These are phyloP conservation scores for Phortica okadai DNA, from an alignment of 2,888 invertebrate species.

Conservation along the genomic window DNA sequence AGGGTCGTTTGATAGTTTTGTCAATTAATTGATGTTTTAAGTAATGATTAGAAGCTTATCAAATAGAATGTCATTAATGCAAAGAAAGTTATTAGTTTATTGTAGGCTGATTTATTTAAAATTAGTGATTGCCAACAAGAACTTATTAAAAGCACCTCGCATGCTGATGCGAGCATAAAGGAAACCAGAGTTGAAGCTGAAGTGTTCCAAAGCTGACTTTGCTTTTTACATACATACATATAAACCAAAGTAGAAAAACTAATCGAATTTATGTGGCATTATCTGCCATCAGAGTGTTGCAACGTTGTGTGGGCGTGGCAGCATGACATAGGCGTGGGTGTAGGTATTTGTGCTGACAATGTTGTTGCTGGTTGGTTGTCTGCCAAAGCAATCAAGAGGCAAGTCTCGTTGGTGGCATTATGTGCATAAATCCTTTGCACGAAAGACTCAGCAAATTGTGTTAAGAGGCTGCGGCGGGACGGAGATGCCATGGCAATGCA, in stretches of 20 bases:
- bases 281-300: background rate
- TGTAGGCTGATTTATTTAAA: background rate
- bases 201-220: background rate
- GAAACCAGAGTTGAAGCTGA: background rate
- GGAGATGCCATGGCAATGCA: background rate
- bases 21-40: no score
- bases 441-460: no score
- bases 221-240: background rate
- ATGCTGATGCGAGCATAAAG: background rate
- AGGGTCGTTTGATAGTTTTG: no score
- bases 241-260: background rate
- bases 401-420: no score
- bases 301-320: background rate
- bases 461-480: no score
- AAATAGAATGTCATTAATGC: no score
- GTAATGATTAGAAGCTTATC: no score
- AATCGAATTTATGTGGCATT: conserved; percentile 21
- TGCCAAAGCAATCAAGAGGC: no score
- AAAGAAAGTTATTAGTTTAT: no score
- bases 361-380: background rate
- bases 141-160: background rate
- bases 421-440: no score
- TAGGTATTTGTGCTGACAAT: background rate
- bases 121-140: background rate
- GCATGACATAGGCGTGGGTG: background rate